Base-by-base conservation (phyloP, 2,888 invertebrate genomes). In the Morpho achilles region DNA sequence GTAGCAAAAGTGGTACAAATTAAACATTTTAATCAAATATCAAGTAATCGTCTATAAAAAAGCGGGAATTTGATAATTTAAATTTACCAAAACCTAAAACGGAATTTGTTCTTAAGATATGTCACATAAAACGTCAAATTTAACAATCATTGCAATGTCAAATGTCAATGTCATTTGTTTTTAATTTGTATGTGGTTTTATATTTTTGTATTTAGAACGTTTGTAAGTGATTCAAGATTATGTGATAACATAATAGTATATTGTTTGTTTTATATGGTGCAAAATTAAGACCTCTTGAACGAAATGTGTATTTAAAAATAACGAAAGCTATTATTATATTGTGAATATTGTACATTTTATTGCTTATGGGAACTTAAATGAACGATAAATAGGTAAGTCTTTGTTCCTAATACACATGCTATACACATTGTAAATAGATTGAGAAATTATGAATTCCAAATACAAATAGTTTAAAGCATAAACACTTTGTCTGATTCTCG, bases 281-380 rank as follows among this genome's bases (percentile, higher is more conserved):
- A 32, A 45, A 52, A 8, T 7, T 7, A 45, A 44, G 10, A 39
- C 32, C 44, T 32, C 44, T 8, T 32, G 16, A 44, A 10, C 9
- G 32, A 44, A 45, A 52, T 51, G 57, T 55, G 32, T 55, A 45
- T 10, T 50, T 56, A 9, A 46, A 50, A 10, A 50, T 57, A 58
- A 60, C 62, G 57, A 60, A 50, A 51, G 32, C 4, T 5, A 32
- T 32, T 32, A 32, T 32, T 32, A 32, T 32, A 32, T 32, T 32
- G 32, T 32, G 32, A 32, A 54, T 43, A 55, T 55, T 52, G 39
- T 45, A 48, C 46, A 57, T 60, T 60, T 58, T 52, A 54, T 53
- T 10, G 23, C 49, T 44, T 32, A 58, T 32, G 32, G 32, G 32
- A 5, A 32, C 32, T 32, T 3, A 32, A 32, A 32, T 32, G 32